A percentile compares a stretch with the other conserved stretches of the same genome.
phyloP scores from a whole-genome alignment of 2,797 vertebrate species.

The Rhodeus uyekii region DNA sequence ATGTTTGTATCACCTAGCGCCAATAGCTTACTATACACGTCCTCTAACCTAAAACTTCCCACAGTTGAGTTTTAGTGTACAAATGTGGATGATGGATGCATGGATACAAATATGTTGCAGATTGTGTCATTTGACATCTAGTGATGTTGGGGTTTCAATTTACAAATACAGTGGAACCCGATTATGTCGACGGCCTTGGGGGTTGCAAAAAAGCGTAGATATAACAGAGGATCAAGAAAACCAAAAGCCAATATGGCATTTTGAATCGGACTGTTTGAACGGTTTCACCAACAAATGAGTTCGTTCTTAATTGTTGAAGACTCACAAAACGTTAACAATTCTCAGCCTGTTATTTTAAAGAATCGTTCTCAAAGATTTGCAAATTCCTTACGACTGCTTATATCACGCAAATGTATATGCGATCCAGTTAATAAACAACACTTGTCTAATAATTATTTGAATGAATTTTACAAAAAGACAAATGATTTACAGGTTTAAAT shows the following conservation, averaged over 20 bases:
- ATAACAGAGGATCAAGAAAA: too few species aligned
- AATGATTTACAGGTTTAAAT: not conserved
- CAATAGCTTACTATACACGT: slow-evolving; percentile 11
- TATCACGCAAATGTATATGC: not conserved
- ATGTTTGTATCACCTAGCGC: slow-evolving; percentile 61
- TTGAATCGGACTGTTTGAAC: not conserved
- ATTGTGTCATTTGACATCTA: not conserved
- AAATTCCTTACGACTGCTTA: not conserved
- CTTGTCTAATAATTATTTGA: not conserved
- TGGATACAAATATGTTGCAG: slow-evolving; percentile 6
- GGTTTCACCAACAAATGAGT: not conserved
- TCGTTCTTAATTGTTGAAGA: not conserved
- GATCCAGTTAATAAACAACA: not conserved
- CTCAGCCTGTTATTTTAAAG: not conserved
- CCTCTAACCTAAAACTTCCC: slow-evolving; percentile 14
- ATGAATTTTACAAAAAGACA: not conserved
- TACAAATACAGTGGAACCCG: too few species aligned
- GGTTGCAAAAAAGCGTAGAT: too few species aligned
- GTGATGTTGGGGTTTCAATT: not conserved
- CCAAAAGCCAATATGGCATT: too few species aligned
- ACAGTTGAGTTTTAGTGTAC: slow-evolving; percentile 8
- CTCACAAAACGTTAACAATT: not conserved
- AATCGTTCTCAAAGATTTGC: not conserved
- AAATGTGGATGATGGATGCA: not conserved
- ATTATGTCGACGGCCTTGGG: too few species aligned